Percentiles rank a stretch among this genome's conserved stretches.
Conservation (phyloP, 2,888 invertebrate genomes). For the Malacosoma neustria region DNA sequence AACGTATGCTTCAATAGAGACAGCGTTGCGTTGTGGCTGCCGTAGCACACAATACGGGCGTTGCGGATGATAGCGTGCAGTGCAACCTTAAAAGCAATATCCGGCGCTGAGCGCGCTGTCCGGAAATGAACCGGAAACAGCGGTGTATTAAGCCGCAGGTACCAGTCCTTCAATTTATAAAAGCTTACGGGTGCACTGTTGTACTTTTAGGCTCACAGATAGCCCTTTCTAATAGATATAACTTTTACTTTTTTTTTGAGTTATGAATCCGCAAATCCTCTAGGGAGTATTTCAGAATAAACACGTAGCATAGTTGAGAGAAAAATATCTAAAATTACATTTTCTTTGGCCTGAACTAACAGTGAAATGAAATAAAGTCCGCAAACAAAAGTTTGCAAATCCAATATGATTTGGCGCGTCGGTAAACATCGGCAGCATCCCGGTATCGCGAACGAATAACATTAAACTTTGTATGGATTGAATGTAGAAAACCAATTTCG, state of each 20-base stretch:
- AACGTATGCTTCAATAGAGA: no score
- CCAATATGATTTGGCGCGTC: constrained; percentile 75
- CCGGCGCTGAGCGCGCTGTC: constrained; percentile 71
- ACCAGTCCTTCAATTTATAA: constrained; percentile 74
- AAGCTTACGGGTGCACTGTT: constrained; percentile 62
- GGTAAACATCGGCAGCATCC: constrained; percentile 74
- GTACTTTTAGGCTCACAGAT: no score
- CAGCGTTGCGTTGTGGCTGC: constrained; percentile 18
- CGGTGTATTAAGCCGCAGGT: constrained; percentile 76
- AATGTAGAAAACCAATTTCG: constrained; percentile 77
- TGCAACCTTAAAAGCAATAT: constrained; percentile 76
- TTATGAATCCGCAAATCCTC: background rate
- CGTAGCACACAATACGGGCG: constrained; percentile 26
- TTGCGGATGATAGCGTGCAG: constrained; percentile 51
- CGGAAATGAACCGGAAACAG: constrained; percentile 76
- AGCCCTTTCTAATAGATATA: no score
- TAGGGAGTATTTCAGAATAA: constrained; percentile 24
- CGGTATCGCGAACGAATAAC: constrained; percentile 75
- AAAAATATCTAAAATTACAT: constrained; percentile 67
- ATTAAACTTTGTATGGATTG: constrained; percentile 76
- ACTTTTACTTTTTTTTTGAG: constrained; percentile 1
- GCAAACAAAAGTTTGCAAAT: constrained; percentile 75
- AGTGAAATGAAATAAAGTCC: constrained; percentile 72
- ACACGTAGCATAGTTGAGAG: constrained; percentile 39
- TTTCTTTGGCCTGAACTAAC: constrained; percentile 66